Evolutionary conservation across 2,888 invertebrate species (phyloP), one percentile per base, ranked within the genome.

Genomic region (Ellobium chinense): DNA sequence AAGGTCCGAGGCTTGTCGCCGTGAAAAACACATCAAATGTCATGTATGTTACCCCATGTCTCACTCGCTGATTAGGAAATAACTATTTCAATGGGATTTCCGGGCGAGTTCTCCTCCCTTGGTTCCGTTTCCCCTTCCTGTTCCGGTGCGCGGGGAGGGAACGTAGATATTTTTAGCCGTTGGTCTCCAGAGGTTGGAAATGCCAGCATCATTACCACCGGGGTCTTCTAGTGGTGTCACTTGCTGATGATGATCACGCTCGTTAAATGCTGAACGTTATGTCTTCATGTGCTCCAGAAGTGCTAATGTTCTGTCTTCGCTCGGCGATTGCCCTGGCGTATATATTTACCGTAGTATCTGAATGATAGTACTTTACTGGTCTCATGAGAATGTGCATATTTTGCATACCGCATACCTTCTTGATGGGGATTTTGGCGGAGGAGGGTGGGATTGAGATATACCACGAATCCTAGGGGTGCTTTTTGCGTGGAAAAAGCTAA

Each of bases 21-120:
- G 63, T 63, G 74, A 74, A 74, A 60, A 72, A 74, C 63, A 74
- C 74, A 63, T 74, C 62, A 74, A 46, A 74, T 46, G 63, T 74
- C 74, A n/a, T 46, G 63, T 74, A 74, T n/a, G 63, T 63, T 46
- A 18, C 31, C 63, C 31, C 39, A 7, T 37, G 24, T 60, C 72
- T 72, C 37, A 36, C 18, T 63, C 18, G 63, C 46, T 63, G 74
- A 14, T 46, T 34, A 29, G 74, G 74, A 74, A 74, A 74, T 74
- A 62, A 63, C 62, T 31, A 63, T 63, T 74, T 62, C 74, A 37
- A 18, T 74, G 37, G 24, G 34, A 37, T 60, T 72, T 72, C 63
- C 74, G 74, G 74, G 9, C 63, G n/a, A 21, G 14, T n/a, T 60
- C 56, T 31, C 56, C 70, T 70, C 31, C 36, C 18, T 21, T 36